Evolutionary conservation across 2,113 vertebrate species (phyloP).

Genomic region (Cyprinodon brontotheroides): DNA sequence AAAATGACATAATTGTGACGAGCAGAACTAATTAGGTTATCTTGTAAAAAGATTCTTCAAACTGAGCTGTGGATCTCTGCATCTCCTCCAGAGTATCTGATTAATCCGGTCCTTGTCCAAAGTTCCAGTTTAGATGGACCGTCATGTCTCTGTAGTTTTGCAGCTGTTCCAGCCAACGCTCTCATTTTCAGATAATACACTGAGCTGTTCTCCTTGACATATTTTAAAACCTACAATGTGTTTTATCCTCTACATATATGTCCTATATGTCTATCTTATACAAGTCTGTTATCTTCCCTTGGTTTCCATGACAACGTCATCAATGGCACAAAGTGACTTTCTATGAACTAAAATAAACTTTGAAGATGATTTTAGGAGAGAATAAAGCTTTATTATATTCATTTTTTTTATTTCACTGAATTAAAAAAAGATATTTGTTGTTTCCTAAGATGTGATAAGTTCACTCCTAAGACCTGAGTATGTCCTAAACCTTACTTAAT

Average conservation of each 20-base stretch:
- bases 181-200: background rate
- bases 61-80: background rate
- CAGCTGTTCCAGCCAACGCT: background rate
- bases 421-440: too few relatives aligned
- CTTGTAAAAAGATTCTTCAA: background rate
- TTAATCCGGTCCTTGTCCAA: background rate
- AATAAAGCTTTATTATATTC: too few relatives aligned
- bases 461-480: too few relatives aligned
- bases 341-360: too few relatives aligned
- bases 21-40: background rate
- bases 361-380: too few relatives aligned
- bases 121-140: background rate
- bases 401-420: too few relatives aligned
- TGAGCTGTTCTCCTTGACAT: background rate
- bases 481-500: background rate
- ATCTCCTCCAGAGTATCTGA: background rate
- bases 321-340: too few relatives aligned
- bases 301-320: background rate
- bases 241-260: background rate
- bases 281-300: background rate
- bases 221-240: too few relatives aligned
- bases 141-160: background rate
- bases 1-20: background rate
- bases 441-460: too few relatives aligned
- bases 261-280: background rate